phyloP scores from a whole-genome alignment of 2,888 invertebrate species.

The Eupithecia pulchellata region DNA sequence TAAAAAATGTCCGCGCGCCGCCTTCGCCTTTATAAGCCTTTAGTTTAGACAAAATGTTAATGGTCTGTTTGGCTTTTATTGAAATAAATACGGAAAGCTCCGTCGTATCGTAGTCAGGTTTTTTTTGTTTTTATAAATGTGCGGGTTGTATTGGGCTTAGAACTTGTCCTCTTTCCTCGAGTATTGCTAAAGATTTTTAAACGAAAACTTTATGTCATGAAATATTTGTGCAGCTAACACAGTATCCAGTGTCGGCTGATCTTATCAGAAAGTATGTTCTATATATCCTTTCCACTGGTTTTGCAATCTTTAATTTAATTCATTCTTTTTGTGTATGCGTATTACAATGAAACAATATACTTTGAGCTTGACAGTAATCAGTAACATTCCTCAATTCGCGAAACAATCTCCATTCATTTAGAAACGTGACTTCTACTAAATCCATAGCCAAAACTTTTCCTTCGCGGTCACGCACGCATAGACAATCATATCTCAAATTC shows the following conservation, averaged over 20 bases:
- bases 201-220: background rate
- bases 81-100: conserved; percentile 39
- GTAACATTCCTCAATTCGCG: background rate
- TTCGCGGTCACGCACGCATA: conserved; percentile 31
- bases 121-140: conserved; percentile 8
- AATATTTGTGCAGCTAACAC: no score
- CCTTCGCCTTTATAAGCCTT: conserved; percentile 38
- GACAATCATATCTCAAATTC: conserved; percentile 41
- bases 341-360: background rate
- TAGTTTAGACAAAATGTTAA: conserved; percentile 46
- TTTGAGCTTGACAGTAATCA: background rate
- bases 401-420: conserved; percentile 1
- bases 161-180: background rate
- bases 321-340: background rate
- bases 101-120: conserved; percentile 9
- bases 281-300: background rate
- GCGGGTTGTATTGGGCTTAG: conserved; percentile 2
- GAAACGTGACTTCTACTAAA: background rate
- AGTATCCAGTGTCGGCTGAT: background rate
- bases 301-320: background rate
- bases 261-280: background rate
- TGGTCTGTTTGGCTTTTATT: conserved; percentile 42
- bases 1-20: conserved; percentile 41
- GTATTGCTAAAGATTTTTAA: background rate
- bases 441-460: conserved; percentile 8